Evolutionary conservation across 2,113 vertebrate species (phyloP).

Genomic region (Cyrtonyx montezumae): DNA sequence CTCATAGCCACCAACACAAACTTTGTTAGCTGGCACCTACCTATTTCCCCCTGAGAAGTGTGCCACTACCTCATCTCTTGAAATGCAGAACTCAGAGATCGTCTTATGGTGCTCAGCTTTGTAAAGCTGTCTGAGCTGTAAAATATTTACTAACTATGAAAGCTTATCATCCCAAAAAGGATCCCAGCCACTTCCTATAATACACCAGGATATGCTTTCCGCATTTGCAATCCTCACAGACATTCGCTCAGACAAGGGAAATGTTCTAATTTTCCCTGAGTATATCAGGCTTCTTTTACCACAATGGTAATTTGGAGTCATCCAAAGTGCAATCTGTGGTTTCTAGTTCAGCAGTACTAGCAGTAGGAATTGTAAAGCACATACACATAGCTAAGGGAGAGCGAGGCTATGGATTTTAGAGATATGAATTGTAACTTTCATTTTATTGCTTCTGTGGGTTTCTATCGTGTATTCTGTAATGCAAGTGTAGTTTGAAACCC

Average conservation of each 20-base stretch:
- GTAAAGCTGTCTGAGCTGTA: not conserved
- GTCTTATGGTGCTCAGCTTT: not conserved
- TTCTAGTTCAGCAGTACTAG: not conserved
- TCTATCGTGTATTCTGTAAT: not conserved
- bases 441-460: not conserved
- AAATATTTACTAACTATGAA: constrained; percentile 9
- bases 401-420: not conserved
- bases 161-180: not conserved
- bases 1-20: not conserved
- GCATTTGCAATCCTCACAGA: not conserved
- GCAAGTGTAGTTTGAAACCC: not conserved
- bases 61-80: not conserved
- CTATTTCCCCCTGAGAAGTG: not conserved
- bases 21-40: not conserved
- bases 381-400: not conserved
- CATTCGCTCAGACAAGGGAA: not conserved
- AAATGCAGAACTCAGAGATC: not conserved
- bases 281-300: not conserved
- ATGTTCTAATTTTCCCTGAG: not conserved
- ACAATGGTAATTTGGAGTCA: not conserved
- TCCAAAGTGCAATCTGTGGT: not conserved
- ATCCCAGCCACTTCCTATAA: not conserved
- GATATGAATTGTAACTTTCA: not conserved
- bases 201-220: not conserved
- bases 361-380: not conserved